phyloP scores from a whole-genome alignment of 2,888 invertebrate genomes.

The Lomographa bimaculata region DNA sequence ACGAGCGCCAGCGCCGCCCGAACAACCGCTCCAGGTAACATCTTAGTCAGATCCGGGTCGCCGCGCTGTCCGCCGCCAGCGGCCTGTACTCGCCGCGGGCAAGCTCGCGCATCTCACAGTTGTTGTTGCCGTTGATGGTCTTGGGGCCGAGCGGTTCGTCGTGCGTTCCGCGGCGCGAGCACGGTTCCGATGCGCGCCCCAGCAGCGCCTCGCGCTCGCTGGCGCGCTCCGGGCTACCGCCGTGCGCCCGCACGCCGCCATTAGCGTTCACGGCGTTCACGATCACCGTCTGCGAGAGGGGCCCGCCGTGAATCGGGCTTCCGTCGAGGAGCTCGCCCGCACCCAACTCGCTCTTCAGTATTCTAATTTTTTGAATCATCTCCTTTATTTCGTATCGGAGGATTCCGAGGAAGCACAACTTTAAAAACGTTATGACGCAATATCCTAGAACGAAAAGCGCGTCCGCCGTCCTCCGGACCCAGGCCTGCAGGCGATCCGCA shows the following conservation, averaged over 20 bases:
- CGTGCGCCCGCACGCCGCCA: conserved; percentile 83
- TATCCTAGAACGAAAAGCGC: conserved; percentile 92
- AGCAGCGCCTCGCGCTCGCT: conserved; percentile 85
- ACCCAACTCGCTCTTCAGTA: conserved; percentile 87
- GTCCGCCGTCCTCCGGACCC: conserved; percentile 91
- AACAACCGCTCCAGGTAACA: conserved; percentile 89
- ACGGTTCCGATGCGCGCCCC: conserved; percentile 75
- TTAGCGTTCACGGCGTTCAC: conserved; percentile 82
- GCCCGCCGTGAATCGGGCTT: conserved; percentile 75
- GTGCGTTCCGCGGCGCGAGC: conserved; percentile 67
- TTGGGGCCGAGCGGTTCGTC: conserved; percentile 83
- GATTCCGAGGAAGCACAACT: conserved; percentile 94
- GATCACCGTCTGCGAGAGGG: conserved; percentile 73
- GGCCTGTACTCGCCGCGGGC: conserved; percentile 80
- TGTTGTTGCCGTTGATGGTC: conserved; percentile 89
- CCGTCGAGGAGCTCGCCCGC: conserved; percentile 75
- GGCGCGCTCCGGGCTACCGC: conserved; percentile 79
- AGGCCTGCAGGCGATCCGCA: conserved; percentile 88
- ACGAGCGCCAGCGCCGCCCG: conserved; percentile 83
- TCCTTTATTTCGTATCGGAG: conserved; percentile 94
- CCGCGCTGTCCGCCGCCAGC: conserved; percentile 77
- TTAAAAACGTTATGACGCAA: conserved; percentile 94
- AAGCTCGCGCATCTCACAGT: conserved; percentile 91
- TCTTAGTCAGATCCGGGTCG: conserved; percentile 89
- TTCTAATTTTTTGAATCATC: conserved; percentile 95